phyloP scores from a whole-genome alignment of 2,797 vertebrate species.

The Salarias fasciatus region DNA sequence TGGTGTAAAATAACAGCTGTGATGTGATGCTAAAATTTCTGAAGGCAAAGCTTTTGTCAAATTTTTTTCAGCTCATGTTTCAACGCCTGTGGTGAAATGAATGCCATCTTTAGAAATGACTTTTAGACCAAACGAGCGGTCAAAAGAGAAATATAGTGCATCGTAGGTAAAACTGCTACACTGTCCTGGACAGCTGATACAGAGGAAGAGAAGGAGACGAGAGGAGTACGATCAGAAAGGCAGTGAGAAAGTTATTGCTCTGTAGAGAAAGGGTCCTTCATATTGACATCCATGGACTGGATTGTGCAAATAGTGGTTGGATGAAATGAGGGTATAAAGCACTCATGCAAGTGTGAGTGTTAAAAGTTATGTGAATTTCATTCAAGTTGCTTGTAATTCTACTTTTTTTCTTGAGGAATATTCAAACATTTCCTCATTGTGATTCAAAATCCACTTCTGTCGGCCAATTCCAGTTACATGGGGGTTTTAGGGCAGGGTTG shows the following conservation, averaged over 20 bases:
- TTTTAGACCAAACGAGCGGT: slow-evolving; percentile 22
- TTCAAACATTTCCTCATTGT: slow-evolving; percentile 18
- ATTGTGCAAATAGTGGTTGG: slow-evolving; percentile 77
- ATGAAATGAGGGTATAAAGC: slow-evolving; percentile 39
- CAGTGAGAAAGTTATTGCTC: slow-evolving; percentile 79
- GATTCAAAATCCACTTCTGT: slow-evolving; percentile 22
- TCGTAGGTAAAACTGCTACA: slow-evolving; percentile 65
- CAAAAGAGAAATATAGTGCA: slow-evolving; percentile 67
- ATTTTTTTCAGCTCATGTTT: slow-evolving; percentile 40
- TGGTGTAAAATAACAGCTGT: slow-evolving; percentile 13
- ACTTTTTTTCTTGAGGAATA: slow-evolving; percentile 3
- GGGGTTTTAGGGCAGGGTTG: slow-evolving; percentile 25
- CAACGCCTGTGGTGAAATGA: slow-evolving; percentile 38
- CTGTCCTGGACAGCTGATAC: slow-evolving; percentile 53
- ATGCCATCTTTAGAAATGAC: slow-evolving; percentile 32
- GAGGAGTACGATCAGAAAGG: slow-evolving; percentile 59
- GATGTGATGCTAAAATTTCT: too few relatives aligned
- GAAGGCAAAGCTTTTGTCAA: slow-evolving; percentile 2
- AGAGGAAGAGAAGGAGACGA: slow-evolving; percentile 33
- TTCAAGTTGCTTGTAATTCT: slow-evolving; percentile 26
- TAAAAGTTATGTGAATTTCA: slow-evolving; percentile 35
- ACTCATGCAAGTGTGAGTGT: slow-evolving; percentile 28
- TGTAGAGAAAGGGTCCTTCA: slow-evolving; percentile 72
- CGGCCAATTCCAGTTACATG: slow-evolving; percentile 27
- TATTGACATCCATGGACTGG: slow-evolving; percentile 63